phyloP scores from a whole-genome alignment of 2,888 invertebrate species.

The Stratiomys singularior region DNA sequence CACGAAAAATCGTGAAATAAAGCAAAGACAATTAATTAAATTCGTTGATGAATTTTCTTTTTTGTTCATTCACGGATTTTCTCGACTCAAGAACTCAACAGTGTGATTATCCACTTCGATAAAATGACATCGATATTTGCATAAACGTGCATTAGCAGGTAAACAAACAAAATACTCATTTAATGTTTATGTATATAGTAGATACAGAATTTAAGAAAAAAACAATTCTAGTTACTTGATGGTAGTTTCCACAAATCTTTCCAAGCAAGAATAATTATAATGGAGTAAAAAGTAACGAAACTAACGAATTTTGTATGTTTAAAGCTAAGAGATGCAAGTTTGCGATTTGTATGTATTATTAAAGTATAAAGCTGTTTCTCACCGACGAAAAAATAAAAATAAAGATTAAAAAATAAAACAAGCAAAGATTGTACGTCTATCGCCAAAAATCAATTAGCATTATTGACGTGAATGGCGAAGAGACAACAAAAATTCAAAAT shows the following conservation, averaged over 20 bases:
- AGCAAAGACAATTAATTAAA: neutral
- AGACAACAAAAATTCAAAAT: neutral
- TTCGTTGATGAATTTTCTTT: too few relatives aligned
- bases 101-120: slow-evolving; percentile 29
- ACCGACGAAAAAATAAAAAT: neutral
- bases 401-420: too few relatives aligned
- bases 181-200: neutral
- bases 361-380: neutral
- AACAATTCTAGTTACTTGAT: neutral
- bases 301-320: slow-evolving; percentile 16
- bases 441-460: slow-evolving; percentile 12
- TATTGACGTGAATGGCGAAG: slow-evolving; percentile 10
- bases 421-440: neutral
- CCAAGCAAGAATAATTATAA: neutral
- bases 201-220: neutral
- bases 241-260: slow-evolving; percentile 6
- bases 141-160: neutral
- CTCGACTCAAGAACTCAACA: slow-evolving; percentile 29
- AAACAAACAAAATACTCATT: neutral
- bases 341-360: neutral
- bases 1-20: neutral
- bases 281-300: neutral
- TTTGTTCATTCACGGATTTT: too few relatives aligned
- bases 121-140: slow-evolving; percentile 34
- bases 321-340: neutral